A percentile compares a stretch with the other conserved stretches of the same genome.
These are phyloP conservation scores for Agrotis exclamationis DNA, from an alignment of 2,888 invertebrate species.

Conservation along the genomic window DNA sequence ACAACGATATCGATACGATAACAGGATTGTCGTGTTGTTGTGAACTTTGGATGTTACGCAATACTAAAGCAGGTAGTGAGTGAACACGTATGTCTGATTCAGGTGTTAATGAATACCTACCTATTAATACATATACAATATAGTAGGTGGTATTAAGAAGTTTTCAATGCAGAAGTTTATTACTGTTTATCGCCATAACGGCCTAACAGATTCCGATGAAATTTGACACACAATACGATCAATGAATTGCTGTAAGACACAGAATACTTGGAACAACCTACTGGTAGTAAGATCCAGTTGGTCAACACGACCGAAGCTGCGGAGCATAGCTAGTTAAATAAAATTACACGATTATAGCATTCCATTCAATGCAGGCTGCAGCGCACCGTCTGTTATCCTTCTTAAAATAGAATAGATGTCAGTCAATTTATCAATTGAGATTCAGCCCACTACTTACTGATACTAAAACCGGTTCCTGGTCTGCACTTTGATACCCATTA, in stretches of 20 bases:
- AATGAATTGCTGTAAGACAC: no score
- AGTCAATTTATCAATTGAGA: conserved; percentile 38
- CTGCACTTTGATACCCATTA: not conserved
- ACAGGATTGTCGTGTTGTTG: conserved; percentile 34
- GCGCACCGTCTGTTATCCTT: conserved; percentile 3
- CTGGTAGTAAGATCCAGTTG: not conserved
- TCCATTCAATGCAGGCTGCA: not conserved
- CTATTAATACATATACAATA: not conserved
- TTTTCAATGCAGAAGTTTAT: not conserved
- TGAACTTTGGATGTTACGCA: conserved; percentile 40
- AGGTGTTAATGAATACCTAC: conserved; percentile 2
- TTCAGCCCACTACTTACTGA: not conserved
- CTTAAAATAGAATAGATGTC: conserved; percentile 21
- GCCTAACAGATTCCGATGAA: not conserved
- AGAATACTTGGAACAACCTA: no score
- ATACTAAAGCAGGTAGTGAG: not conserved
- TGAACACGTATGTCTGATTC: not conserved
- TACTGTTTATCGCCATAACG: not conserved
- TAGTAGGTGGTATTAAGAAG: no score
- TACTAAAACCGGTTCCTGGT: not conserved
- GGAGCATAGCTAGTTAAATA: not conserved
- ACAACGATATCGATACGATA: conserved; percentile 28
- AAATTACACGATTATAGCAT: not conserved
- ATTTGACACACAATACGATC: not conserved
- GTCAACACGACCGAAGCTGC: no score